Percentiles rank a stretch among this genome's conserved stretches.
phyloP scores from a whole-genome alignment of 2,113 vertebrate species.

The Peromyscus polionotus region DNA sequence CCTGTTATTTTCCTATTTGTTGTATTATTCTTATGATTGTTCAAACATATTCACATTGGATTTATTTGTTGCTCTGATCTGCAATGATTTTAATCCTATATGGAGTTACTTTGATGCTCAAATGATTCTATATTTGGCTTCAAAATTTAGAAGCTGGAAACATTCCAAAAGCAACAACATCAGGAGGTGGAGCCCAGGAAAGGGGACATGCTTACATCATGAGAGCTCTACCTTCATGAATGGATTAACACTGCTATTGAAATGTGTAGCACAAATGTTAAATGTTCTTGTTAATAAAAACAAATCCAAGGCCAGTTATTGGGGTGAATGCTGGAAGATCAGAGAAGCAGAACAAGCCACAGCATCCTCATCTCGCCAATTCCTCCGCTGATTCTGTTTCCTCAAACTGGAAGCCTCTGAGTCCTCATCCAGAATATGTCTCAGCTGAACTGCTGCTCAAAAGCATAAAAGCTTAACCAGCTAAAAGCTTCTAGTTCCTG shows the following conservation, averaged over 20 bases:
- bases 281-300: no score
- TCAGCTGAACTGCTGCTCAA: no score
- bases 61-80: neutral
- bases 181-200: no score
- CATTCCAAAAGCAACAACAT: neutral
- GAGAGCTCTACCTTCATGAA: neutral
- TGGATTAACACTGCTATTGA: neutral
- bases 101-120: neutral
- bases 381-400: no score
- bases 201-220: accelerated
- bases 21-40: neutral
- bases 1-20: neutral
- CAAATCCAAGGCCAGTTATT: no score
- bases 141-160: neutral
- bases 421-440: no score
- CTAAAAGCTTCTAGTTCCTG: no score
- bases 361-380: no score
- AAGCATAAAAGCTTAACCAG: no score
- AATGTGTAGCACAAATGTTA: neutral
- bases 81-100: neutral
- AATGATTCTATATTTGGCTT: neutral
- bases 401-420: no score
- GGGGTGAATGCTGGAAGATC: no score
- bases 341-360: no score
- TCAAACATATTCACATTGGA: neutral